Conservation (phyloP, 53 echinoderm and acorn worm species). For the Apostichopus leukothele region DNA sequence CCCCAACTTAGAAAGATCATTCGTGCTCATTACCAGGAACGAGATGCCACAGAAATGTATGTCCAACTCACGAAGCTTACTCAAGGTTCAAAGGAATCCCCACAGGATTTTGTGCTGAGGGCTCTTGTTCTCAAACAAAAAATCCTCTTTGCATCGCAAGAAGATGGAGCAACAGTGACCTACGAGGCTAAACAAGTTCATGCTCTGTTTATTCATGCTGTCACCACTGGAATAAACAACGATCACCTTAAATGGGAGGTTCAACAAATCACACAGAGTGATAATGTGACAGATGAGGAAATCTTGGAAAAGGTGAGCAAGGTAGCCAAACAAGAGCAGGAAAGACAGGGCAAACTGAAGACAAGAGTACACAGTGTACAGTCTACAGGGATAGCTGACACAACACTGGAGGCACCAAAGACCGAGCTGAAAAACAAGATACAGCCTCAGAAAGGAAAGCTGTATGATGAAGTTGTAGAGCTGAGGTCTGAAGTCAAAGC, state of each 20-base stretch:
- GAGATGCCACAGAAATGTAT: conserved; percentile 48
- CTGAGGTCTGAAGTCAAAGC: not conserved
- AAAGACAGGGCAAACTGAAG: conserved; percentile 41
- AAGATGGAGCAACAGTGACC: conserved; percentile 15
- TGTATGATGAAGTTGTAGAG: not conserved
- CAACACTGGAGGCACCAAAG: not conserved
- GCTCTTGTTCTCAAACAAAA: conserved; percentile 54
- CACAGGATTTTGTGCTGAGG: conserved; percentile 49
- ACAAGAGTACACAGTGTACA: not conserved
- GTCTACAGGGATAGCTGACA: too few relatives aligned
- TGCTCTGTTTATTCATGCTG: conserved; percentile 37
- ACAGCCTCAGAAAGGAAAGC: not conserved
- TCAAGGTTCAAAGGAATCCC: conserved; percentile 22
- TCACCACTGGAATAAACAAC: conserved; percentile 40
- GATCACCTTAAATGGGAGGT: conserved; percentile 45
- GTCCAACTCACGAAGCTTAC: conserved; percentile 32
- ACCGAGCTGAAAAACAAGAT: not conserved
- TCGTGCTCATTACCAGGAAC: conserved; percentile 47
- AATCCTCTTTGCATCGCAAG: conserved; percentile 46
- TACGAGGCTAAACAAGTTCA: conserved; percentile 38
- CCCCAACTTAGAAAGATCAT: conserved; percentile 10
- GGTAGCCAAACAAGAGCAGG: conserved; percentile 35
- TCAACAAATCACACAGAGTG: conserved; percentile 14
- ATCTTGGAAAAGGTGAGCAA: conserved; percentile 25
- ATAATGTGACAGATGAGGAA: conserved; percentile 34